Evolutionary conservation across 2,888 invertebrate species (phyloP).

Genomic region (Epiblema foenella): DNA sequence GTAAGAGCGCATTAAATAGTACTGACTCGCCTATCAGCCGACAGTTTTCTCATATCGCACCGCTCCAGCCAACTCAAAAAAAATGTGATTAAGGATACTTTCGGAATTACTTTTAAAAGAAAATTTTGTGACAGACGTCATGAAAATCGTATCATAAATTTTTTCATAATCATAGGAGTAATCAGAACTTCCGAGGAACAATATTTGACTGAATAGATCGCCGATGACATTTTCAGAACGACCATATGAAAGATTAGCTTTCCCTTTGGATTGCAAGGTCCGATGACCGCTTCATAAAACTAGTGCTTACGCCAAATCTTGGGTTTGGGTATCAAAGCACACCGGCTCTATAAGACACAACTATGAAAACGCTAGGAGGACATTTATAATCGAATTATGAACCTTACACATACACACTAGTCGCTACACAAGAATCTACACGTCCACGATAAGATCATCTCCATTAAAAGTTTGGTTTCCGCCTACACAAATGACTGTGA

Average conservation of each 20-base stretch:
- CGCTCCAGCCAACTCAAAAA: too few species aligned
- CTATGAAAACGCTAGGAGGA: too few species aligned
- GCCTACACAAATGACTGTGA: not conserved
- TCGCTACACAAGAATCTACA: not conserved
- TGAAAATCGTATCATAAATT: not conserved
- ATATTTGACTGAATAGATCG: not conserved
- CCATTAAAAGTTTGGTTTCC: constrained; percentile 3
- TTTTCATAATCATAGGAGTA: not conserved
- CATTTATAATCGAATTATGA: not conserved
- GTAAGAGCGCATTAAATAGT: too few species aligned
- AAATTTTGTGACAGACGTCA: too few species aligned
- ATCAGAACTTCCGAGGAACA: too few species aligned
- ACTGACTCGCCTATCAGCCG: too few species aligned
- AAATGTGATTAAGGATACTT: too few species aligned
- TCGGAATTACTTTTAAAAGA: too few species aligned
- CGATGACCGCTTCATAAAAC: not conserved
- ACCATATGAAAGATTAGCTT: not conserved
- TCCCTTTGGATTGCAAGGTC: not conserved
- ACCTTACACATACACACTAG: not conserved
- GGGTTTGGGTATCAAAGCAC: too few species aligned
- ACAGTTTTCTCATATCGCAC: too few species aligned
- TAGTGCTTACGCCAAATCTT: not conserved
- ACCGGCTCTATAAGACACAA: too few species aligned
- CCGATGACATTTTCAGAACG: not conserved
- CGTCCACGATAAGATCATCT: not conserved